Base-by-base conservation (phyloP, 2,797 vertebrate species). In the Tragopan temminckii region DNA sequence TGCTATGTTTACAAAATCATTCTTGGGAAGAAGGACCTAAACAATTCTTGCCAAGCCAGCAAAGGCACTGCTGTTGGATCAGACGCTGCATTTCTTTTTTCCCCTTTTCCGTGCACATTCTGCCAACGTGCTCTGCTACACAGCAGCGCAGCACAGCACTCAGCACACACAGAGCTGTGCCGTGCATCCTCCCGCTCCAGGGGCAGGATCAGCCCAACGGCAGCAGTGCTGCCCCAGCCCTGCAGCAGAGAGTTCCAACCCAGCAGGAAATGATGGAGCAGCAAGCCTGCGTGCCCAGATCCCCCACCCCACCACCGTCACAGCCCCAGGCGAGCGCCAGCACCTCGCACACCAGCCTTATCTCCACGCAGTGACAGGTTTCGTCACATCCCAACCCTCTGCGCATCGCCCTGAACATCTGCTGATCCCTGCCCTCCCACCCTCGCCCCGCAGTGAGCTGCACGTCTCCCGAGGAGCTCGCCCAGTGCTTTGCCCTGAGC, bases 1-100 rank as follows among this genome's bases (percentile, higher is more conserved):
- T 1, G 89, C 94, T 92, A 92, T 93, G 87, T 94, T 96, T 93
- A 96, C 85, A 91, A 79, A 95, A 72, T 45, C 59, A 69, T 85
- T 74, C 67, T 80, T 38, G 67, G 67, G 93, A 95, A 84, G 40
- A 64, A 72, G 46, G 57, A 57, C 72, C 72, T 69, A 80, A 87
- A 94, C 69, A 69, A 66, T 57, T 94, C 91, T 85, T 83, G 77
- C 76, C 79, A 92, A 9, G 5, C 29, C 70, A 89, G 92, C 74
- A 72, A 92, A 95, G 69, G 24, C 87, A 53, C 23, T 40, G 53
- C 5, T 48, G 58, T 14, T 66, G 79, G 79, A 87, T 52, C 90
- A 89, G 69, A 88, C 5, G 9, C 36, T 48, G 55, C 24, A 21
- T 50, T 42, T 53, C 38, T 82, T 90, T 45, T 24, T 21, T 16